A percentile compares a stretch with the other conserved stretches of the same genome.
Conservation (phyloP, 30 jellyfish, hydroid and myxozoan genomes). For the Turritopsis dohrnii region DNA sequence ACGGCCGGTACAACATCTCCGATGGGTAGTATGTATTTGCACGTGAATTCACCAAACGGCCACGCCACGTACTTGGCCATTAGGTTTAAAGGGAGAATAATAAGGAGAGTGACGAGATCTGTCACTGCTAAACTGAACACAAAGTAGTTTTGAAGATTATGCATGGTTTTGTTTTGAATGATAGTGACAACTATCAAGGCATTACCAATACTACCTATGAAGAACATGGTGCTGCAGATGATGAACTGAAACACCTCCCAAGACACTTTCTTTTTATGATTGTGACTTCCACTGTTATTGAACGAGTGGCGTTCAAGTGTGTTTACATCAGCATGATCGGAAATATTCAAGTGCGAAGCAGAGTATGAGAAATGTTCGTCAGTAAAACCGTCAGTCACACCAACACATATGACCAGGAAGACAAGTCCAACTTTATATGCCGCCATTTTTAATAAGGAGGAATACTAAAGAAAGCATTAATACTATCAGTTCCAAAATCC, state of each 20-base stretch:
- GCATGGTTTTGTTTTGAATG: constrained; percentile 43
- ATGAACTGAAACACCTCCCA: constrained; percentile 17
- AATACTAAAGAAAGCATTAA: not conserved
- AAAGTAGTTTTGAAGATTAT: constrained; percentile 60
- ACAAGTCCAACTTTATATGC: not conserved
- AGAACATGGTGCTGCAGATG: constrained; percentile 29
- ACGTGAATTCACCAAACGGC: constrained; percentile 86
- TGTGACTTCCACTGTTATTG: not conserved
- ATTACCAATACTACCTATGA: constrained; percentile 71
- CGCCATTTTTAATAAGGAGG: not conserved
- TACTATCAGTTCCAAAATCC: not conserved
- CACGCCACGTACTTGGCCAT: constrained; percentile 44
- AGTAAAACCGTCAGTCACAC: not conserved
- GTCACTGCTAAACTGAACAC: constrained; percentile 74
- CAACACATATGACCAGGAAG: not conserved
- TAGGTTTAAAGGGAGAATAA: constrained; percentile 46
- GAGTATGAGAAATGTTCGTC: not conserved
- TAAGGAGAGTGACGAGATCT: constrained; percentile 44
- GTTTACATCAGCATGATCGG: not conserved
- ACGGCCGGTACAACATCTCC: constrained; percentile 73
- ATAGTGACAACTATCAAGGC: constrained; percentile 50
- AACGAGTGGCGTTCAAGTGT: not conserved
- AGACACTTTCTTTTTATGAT: not conserved
- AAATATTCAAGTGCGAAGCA: not conserved
- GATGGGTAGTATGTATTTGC: constrained; percentile 64